Evolutionary conservation across 2,888 invertebrate genomes (phyloP).

Genomic region (Zelleria hepariella): DNA sequence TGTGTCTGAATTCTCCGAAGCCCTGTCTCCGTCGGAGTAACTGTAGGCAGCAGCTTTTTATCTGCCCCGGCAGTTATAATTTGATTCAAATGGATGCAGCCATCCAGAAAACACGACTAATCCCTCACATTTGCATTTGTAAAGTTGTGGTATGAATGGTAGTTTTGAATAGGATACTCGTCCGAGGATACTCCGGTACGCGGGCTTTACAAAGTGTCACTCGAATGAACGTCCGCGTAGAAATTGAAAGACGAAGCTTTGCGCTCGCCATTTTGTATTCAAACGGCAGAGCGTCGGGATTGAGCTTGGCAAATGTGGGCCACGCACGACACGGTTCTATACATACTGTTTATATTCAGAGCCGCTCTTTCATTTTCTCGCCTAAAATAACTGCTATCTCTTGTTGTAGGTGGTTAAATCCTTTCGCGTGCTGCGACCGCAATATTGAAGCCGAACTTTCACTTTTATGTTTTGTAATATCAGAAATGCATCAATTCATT

Average conservation of each 20-base stretch:
- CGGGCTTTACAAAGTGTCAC: constrained; percentile 30
- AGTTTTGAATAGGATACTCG: neutral
- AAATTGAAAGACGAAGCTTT: constrained; percentile 48
- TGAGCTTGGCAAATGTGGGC: constrained; percentile 41
- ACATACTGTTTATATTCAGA: constrained; percentile 7
- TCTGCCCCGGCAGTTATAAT: too few species aligned
- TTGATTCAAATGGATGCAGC: neutral
- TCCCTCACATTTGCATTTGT: neutral
- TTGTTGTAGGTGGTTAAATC: neutral
- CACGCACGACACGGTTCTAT: constrained; percentile 46
- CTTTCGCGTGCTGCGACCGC: neutral
- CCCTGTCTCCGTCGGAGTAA: neutral
- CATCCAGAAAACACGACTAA: neutral
- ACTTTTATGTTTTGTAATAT: neutral
- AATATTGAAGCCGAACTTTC: neutral
- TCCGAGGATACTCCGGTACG: constrained; percentile 19
- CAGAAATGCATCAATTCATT: neutral
- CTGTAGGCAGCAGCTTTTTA: neutral
- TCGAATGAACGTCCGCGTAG: constrained; percentile 31
- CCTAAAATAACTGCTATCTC: constrained; percentile 5
- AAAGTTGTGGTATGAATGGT: neutral
- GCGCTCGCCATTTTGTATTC: constrained; percentile 51
- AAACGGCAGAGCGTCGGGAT: constrained; percentile 28
- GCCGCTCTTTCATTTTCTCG: constrained; percentile 29
- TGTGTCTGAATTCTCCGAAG: neutral